phyloP scores from a whole-genome alignment of 2,113 vertebrate species.

The Halichoeres trimaculatus region DNA sequence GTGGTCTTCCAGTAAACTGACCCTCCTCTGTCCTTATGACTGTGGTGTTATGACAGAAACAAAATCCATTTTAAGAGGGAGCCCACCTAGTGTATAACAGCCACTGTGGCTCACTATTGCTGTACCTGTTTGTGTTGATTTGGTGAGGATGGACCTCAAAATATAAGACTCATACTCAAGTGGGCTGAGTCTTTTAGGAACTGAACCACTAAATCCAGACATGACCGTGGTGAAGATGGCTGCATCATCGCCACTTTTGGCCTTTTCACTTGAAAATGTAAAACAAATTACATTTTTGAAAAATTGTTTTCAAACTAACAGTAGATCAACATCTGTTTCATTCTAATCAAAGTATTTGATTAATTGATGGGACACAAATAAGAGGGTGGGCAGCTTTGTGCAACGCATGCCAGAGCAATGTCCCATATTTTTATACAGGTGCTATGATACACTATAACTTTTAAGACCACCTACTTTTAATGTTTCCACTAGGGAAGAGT shows the following conservation, averaged over 20 bases:
- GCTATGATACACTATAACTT: too few species aligned
- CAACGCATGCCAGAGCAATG: too few species aligned
- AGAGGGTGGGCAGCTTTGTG: too few species aligned
- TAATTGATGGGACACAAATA: too few species aligned
- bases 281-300: too few species aligned
- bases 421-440: too few species aligned
- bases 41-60: constrained; percentile 72
- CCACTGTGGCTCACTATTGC: constrained; percentile 19
- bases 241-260: not conserved
- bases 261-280: too few species aligned
- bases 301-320: too few species aligned
- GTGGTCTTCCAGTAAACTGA: constrained; percentile 70
- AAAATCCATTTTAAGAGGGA: constrained; percentile 67
- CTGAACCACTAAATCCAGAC: constrained; percentile 21
- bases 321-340: too few species aligned
- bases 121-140: constrained; percentile 42
- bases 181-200: not conserved
- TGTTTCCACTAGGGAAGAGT: too few species aligned
- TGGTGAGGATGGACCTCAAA: not conserved
- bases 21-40: constrained; percentile 47
- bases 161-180: not conserved
- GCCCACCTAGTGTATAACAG: constrained; percentile 52
- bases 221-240: constrained; percentile 20
- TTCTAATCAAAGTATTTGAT: too few species aligned
- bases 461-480: too few species aligned